Evolutionary conservation across 1,140 invertebrate species (phyloP), one percentile per base, ranked within the genome.

Genomic region (Dufourea novaeangliae): DNA sequence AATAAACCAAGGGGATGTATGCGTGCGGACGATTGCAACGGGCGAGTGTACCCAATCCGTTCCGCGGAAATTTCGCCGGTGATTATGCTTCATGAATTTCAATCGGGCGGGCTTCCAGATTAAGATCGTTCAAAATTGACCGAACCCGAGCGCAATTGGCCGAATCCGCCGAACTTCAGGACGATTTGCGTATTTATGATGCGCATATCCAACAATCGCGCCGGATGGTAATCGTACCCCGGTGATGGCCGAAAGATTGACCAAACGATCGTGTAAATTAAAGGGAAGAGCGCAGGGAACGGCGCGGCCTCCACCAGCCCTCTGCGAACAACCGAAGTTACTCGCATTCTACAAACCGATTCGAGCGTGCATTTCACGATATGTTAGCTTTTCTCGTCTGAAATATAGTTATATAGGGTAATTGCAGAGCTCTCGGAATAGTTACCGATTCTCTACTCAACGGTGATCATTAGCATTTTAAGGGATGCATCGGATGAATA

Each of bases 31-130:
- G 34, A 32, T 52, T 1, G 75, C 69, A n/a, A 27, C 32, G 32
- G 52, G 37, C 12, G n/a, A 29, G 12, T 1, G n/a, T 20, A 12
- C 7, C 41, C 39, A 54, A 77, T 61, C 82, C 27, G 66, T 62
- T 37, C n/a, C 69, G 76, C 72, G 69, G 80, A 83, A 83, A 83
- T 83, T 83, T 56, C 63, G 27, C 20, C 75, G 67, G 66, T 66
- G 70, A 83, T 83, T 83, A 78, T 79, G 70, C 80, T 56, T 83
- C 82, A 83, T 83, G 82, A 83, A 83, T 83, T 83, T 83, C 80
- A 83, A 83, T 83, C 75, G 52, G 37, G 14, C n/a, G 41, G 3
- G 3, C 34, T 29, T 71, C 14, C 63, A 83, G 82, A 83, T 83
- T 83, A 83, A 83, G 75, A 83, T 79, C 82, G 57, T 62, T 27